Evolutionary conservation across 2,797 vertebrate genomes (phyloP).

Genomic region (Pangasius mekongensis): DNA sequence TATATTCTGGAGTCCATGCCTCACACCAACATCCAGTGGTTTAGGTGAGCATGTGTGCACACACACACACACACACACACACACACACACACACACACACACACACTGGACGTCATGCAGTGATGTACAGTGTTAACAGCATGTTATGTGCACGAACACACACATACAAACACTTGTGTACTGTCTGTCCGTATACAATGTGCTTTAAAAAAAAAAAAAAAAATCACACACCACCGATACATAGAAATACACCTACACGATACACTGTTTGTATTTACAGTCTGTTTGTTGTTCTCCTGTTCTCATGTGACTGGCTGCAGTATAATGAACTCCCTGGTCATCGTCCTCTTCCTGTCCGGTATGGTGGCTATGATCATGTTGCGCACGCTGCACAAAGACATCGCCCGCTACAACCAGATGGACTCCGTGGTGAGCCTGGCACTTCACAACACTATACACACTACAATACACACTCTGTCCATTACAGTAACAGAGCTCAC

Average conservation of each 20-base stretch:
- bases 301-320: conserved; percentile 65
- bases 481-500: neutral
- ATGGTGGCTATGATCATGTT: conserved; percentile 97
- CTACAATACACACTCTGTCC: neutral
- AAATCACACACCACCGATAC: neutral
- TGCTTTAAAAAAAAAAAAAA: neutral
- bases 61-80: neutral
- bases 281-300: neutral
- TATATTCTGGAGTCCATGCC: conserved; percentile 96
- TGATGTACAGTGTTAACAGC: too few relatives aligned
- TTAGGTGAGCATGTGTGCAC: conserved; percentile 78
- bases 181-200: neutral
- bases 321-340: conserved; percentile 96
- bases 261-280: neutral
- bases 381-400: conserved; percentile 91
- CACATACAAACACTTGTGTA: neutral
- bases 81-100: too few relatives aligned
- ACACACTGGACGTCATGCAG: neutral
- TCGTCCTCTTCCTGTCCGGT: conserved; percentile 92
- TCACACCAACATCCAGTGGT: conserved; percentile 95
- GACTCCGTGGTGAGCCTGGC: conserved; percentile 87
- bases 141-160: neutral
- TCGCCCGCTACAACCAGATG: conserved; percentile 94
- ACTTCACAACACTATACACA: neutral
- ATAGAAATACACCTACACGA: neutral